Conservation (phyloP, 2,888 invertebrate species). For the Colostygia pectinataria region DNA sequence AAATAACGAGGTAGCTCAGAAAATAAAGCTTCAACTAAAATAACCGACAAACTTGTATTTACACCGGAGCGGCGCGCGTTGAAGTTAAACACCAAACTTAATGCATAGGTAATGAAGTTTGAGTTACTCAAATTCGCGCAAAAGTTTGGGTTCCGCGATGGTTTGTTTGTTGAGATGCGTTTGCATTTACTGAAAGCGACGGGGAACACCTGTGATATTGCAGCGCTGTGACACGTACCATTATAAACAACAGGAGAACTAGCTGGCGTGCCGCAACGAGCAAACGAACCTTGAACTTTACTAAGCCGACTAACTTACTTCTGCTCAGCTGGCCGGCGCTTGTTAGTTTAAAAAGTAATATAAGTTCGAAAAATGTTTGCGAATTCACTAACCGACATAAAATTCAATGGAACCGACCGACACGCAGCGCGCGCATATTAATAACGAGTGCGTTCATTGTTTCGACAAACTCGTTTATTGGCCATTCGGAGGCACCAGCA, state of each 20-base stretch:
- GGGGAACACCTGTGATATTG: too few species aligned
- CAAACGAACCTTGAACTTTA: not conserved
- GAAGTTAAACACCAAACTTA: slow-evolving; percentile 10
- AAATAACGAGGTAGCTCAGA: not conserved
- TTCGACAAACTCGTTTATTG: slow-evolving; percentile 3
- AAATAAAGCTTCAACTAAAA: slow-evolving; percentile 18
- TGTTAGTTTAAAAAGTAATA: not conserved
- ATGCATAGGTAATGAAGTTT: slow-evolving; percentile 22
- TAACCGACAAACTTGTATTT: slow-evolving; percentile 14
- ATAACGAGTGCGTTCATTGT: slow-evolving; percentile 3
- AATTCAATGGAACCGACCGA: not conserved
- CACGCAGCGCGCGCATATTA: slow-evolving; percentile 1
- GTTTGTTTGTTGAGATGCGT: not conserved
- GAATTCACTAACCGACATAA: not conserved
- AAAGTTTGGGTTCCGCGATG: not conserved
- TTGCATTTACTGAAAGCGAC: not conserved
- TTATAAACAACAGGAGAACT: too few species aligned
- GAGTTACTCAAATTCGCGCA: slow-evolving; percentile 2
- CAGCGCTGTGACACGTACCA: too few species aligned
- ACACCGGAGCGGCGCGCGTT: not conserved
- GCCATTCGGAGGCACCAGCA: not conserved
- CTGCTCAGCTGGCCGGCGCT: not conserved
- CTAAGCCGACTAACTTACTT: not conserved
- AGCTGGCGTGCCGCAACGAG: too few species aligned
- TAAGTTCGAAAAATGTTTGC: not conserved